Percentiles rank a stretch among this genome's conserved stretches.
phyloP scores from a whole-genome alignment of 30 jellyfish, hydroid and myxozoan genomes.

The Sanderia malayensis region DNA sequence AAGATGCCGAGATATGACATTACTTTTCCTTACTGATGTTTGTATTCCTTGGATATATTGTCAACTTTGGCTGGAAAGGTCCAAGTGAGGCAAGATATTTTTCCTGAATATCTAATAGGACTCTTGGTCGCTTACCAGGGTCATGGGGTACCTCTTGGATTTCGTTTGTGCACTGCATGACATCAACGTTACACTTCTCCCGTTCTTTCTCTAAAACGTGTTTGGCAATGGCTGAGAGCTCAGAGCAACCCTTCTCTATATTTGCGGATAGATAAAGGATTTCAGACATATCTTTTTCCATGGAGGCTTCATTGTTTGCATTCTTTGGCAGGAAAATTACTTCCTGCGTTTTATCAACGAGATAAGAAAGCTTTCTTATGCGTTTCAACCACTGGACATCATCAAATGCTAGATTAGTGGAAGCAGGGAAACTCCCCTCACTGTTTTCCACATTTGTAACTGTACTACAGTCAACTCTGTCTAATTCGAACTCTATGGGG shows the following conservation, averaged over 20 bases:
- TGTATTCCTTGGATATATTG: slow-evolving; percentile 11
- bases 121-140: slow-evolving; percentile 23
- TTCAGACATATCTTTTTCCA: slow-evolving; percentile 7
- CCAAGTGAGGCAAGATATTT: slow-evolving; percentile 16
- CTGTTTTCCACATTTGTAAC: slow-evolving; percentile 6
- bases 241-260: slow-evolving; percentile 15
- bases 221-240: slow-evolving; percentile 15
- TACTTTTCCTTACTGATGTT: slow-evolving; percentile 1
- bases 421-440: slow-evolving; percentile 7
- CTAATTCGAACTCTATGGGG: too few relatives aligned
- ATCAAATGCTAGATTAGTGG: neutral
- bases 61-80: slow-evolving; percentile 27
- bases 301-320: slow-evolving; percentile 5
- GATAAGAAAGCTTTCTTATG: slow-evolving; percentile 6
- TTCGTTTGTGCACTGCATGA: slow-evolving; percentile 6
- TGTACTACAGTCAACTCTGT: too few relatives aligned
- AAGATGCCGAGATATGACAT: slow-evolving; percentile 2
- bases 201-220: slow-evolving; percentile 15
- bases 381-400: slow-evolving; percentile 3
- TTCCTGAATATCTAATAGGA: neutral
- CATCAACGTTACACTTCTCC: slow-evolving; percentile 5
- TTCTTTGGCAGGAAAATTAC: slow-evolving; percentile 1
- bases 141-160: slow-evolving; percentile 17
- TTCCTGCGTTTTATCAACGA: slow-evolving; percentile 9
- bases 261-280: neutral